Conservation (phyloP, 2,113 vertebrate species). For the Paratilapia polleni region DNA sequence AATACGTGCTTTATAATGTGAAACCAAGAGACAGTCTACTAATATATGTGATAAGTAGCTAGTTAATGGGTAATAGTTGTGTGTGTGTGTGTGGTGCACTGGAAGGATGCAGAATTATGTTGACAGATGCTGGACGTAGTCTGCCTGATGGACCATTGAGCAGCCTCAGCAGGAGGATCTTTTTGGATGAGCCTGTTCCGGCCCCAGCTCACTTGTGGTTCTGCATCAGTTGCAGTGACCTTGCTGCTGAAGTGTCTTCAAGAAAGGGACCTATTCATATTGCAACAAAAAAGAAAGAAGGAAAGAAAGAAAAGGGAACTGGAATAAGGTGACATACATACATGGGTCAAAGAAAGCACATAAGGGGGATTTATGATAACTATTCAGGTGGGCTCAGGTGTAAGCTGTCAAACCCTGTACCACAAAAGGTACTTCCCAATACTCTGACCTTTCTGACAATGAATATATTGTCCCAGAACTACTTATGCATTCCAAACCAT, state of each 20-base stretch:
- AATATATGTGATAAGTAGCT: neutral
- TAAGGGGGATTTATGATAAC: neutral
- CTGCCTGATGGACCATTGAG: constrained; percentile 20
- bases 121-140: constrained; percentile 13
- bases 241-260: constrained; percentile 11
- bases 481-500: neutral
- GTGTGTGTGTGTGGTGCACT: neutral
- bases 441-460: neutral
- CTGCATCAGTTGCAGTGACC: constrained; percentile 20
- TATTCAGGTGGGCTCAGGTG: neutral
- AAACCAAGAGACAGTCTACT: neutral
- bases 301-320: neutral
- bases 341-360: neutral
- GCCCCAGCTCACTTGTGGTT: neutral
- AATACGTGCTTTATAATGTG: neutral
- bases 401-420: neutral
- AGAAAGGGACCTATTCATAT: constrained; percentile 2
- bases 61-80: neutral
- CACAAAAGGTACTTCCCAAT: neutral
- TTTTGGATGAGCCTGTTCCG: constrained; percentile 10
- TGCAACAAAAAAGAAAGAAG: neutral
- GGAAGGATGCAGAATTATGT: neutral
- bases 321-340: neutral
- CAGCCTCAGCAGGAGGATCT: constrained; percentile 1
- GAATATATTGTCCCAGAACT: neutral